Evolutionary conservation across 2,113 vertebrate genomes (phyloP), one percentile per base, ranked within the genome.

Genomic region (Marcusenius ussheri): DNA sequence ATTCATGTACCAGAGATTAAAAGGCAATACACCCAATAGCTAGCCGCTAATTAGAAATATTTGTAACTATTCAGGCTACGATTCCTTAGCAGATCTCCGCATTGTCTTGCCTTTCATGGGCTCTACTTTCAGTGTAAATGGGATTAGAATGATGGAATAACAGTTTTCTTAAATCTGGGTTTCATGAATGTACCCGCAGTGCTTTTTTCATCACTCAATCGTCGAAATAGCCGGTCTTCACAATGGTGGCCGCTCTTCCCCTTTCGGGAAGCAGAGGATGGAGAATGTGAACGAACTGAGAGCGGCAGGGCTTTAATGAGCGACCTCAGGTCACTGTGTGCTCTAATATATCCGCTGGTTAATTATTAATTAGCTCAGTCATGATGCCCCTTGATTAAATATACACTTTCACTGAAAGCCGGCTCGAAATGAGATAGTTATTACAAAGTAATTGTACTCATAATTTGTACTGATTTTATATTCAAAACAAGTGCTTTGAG

Each of bases 371-470:
- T 31, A 53, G 27, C 50, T 53, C 50, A 27, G 85, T 56, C 50
- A 51, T 42, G 46, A 53, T 53, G 27, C 19, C n/a, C 85, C 27
- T 56, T 87, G 47, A 87, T 87, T 47, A 47, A 56, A 87, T 53
- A 53, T 84, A 84, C 83, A 46, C 42, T 24, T 47, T 84, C 83
- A n/a, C 21, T 87, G 85, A 87, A 87, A 87, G 85, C 17, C 13
- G 53, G 50, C 27, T 13, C 31, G 50, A 53, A 87, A 31, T 87
- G n/a, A 51, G n/a, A 87, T 49, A 53, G 47, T 87, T 51, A 17
- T 53, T 53, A 21, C 27, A 84, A 47, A 84, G 45, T 24, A 84
- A 47, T 84, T 27, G 7, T 47, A 84, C 46, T n/a, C 45, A 47
- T 84, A 84, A 84, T 84, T 84, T 47, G 27, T 47, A 47, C 83